Conservation (phyloP, 2,888 invertebrate genomes). For the Heterodera filipjevi region DNA sequence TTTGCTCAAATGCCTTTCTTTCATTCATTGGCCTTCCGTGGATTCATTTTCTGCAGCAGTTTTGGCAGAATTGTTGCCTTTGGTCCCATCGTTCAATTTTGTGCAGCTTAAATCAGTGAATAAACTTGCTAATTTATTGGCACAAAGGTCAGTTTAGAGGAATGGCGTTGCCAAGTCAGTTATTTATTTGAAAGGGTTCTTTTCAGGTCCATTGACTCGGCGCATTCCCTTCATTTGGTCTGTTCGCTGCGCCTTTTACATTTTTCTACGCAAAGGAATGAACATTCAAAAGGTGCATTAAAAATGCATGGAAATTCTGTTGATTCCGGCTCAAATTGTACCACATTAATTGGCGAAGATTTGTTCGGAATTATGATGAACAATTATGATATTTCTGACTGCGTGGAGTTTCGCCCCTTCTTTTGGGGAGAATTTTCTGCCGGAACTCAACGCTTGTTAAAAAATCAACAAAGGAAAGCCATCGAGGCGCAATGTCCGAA, state of each 20-base stretch:
- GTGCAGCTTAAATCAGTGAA: conserved; percentile 9
- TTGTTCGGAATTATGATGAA: conserved; percentile 1
- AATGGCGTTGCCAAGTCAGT: too few species aligned
- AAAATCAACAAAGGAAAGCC: conserved; percentile 13
- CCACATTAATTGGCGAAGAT: conserved; percentile 49
- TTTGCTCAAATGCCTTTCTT: conserved; percentile 35
- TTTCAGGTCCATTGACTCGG: not conserved
- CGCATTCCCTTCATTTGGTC: not conserved
- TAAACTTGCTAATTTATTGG: conserved; percentile 10
- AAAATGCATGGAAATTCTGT: not conserved
- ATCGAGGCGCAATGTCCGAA: conserved; percentile 30
- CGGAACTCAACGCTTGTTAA: conserved; percentile 37
- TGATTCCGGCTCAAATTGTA: conserved; percentile 50
- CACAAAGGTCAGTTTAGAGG: conserved; percentile 14
- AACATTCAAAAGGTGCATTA: not conserved
- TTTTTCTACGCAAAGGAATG: not conserved
- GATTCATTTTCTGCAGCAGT: conserved; percentile 33
- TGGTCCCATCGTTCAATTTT: conserved; percentile 21
- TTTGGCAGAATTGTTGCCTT: conserved; percentile 29
- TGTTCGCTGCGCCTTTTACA: not conserved
- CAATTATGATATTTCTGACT: not conserved
- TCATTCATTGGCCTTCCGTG: conserved; percentile 40
- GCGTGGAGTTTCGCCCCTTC: conserved; percentile 27
- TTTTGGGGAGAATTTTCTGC: conserved; percentile 58
- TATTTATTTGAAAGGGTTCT: too few species aligned